Evolutionary conservation across 2,888 invertebrate species (phyloP).

Genomic region (Tipula helvola): DNA sequence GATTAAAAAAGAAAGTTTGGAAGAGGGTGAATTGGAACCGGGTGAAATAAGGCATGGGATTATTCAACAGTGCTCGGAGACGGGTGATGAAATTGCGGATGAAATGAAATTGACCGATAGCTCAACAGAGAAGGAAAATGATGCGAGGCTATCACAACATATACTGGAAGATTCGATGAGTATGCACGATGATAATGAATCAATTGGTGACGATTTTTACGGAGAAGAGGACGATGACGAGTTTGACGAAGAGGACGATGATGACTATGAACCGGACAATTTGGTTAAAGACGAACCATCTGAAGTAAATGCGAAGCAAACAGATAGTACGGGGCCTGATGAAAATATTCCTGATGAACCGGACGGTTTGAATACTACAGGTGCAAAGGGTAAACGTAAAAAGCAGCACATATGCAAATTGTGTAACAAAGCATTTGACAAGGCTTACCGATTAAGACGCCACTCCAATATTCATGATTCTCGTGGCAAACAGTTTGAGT

Average conservation of each 20-base stretch:
- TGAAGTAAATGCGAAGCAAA: background rate
- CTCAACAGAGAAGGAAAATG: background rate
- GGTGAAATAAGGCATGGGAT: conserved; percentile 17
- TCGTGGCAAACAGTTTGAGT: conserved; percentile 23
- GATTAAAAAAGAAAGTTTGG: conserved; percentile 17
- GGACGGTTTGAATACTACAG: conserved; percentile 16
- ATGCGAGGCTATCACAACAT: background rate
- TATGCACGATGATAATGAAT: background rate
- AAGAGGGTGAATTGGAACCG: conserved; percentile 28
- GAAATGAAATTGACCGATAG: background rate
- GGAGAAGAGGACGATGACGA: background rate
- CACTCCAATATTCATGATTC: conserved; percentile 22
- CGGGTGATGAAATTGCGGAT: background rate
- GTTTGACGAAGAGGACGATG: conserved; percentile 23
- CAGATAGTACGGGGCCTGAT: background rate
- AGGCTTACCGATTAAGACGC: conserved; percentile 34
- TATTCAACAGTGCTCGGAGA: conserved; percentile 5
- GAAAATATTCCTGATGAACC: background rate
- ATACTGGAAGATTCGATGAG: background rate
- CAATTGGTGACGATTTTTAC: background rate
- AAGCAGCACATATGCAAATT: conserved; percentile 28
- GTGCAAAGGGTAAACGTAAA: conserved; percentile 19
- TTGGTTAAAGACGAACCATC: conserved; percentile 18
- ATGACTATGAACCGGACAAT: conserved; percentile 17
- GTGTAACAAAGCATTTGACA: conserved; percentile 38